These are phyloP conservation scores for Caenorhabditis elegans DNA, from an alignment of 1,140 invertebrate genomes.

Conservation along the genomic window WBcel235 BX284606.5:3044501-3045000, in stretches of 20 bases:
- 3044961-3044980: too few relatives aligned
- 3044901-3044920: background rate
- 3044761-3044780: background rate
- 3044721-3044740: background rate
- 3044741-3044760: background rate
- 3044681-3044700: background rate
- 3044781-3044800: background rate
- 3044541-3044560: background rate
- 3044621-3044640: background rate
- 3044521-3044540: too few relatives aligned
- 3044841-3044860: background rate
- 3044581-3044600: background rate
- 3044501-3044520: background rate
- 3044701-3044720: background rate
- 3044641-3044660: background rate
- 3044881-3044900: background rate
- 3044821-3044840: background rate
- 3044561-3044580: background rate
- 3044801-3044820: background rate
- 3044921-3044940: too few relatives aligned
- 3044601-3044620: background rate
- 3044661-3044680: background rate
- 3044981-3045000: too few relatives aligned
- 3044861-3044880: background rate
- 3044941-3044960: too few relatives aligned